A percentile compares a stretch with the other conserved stretches of the same genome.
These are phyloP conservation scores for Amorpha juglandis DNA, from an alignment of 2,888 invertebrate species.

Conservation along the genomic window DNA sequence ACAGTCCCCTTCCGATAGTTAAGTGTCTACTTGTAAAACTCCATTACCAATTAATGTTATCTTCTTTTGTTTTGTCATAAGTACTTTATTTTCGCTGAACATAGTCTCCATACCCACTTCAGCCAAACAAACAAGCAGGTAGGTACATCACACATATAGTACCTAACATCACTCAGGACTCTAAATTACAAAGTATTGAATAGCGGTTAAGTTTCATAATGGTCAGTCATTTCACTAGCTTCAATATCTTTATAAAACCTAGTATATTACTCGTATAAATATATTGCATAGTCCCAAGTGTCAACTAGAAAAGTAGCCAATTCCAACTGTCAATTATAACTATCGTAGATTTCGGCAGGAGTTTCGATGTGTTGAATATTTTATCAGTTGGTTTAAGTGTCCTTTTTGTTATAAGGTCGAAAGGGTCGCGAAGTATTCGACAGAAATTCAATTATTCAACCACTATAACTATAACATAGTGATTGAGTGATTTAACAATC, in stretches of 20 bases:
- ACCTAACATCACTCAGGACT: too few species aligned
- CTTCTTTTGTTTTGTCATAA: constrained; percentile 47
- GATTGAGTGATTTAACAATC: constrained; percentile 40
- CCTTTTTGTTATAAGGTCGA: constrained; percentile 43
- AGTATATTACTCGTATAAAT: not conserved
- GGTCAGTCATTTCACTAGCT: too few species aligned
- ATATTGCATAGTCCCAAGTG: not conserved
- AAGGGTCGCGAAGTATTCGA: constrained; percentile 42
- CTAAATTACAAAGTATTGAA: too few species aligned
- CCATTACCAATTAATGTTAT: constrained; percentile 76
- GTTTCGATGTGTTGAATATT: constrained; percentile 51
- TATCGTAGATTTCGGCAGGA: constrained; percentile 46
- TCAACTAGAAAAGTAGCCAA: constrained; percentile 21
- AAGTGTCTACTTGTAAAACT: constrained; percentile 72
- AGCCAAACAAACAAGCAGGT: too few species aligned
- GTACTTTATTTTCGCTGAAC: constrained; percentile 40
- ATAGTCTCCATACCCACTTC: not conserved
- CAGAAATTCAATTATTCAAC: constrained; percentile 51
- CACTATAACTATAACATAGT: constrained; percentile 30
- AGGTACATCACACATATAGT: too few species aligned
- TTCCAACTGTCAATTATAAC: constrained; percentile 55
- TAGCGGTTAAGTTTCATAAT: too few species aligned
- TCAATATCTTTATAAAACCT: too few species aligned
- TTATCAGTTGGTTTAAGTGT: constrained; percentile 40
- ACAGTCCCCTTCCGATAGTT: constrained; percentile 73